phyloP scores from a whole-genome alignment of 2,888 invertebrate species.

The Thecophora atra region DNA sequence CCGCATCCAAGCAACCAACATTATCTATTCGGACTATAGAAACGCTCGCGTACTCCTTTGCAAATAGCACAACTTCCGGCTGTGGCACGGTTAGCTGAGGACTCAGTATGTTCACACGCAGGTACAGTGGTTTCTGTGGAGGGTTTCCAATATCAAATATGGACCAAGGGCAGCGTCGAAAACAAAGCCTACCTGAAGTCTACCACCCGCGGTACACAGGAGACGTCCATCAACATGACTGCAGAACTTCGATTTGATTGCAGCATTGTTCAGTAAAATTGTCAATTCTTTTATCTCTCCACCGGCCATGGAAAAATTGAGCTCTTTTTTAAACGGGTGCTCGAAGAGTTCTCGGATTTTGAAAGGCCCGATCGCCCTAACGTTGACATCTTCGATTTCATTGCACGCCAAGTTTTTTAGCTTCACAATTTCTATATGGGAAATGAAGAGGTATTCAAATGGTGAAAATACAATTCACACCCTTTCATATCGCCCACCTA shows the following conservation, averaged over 20 bases:
- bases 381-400: conserved; percentile 33
- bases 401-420: conserved; percentile 44
- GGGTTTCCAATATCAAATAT: neutral
- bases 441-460: neutral
- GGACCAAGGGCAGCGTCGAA: neutral
- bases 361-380: conserved; percentile 54
- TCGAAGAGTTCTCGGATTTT: conserved; percentile 51
- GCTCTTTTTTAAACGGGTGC: conserved; percentile 44
- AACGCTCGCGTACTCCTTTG: conserved; percentile 47
- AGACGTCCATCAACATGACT: conserved; percentile 52
- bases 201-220: conserved; percentile 46
- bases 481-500: conserved; percentile 28
- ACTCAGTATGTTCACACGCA: conserved; percentile 47
- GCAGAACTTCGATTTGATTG: conserved; percentile 46
- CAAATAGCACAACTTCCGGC: conserved; percentile 53
- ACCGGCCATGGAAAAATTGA: conserved; percentile 43
- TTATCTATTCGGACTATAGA: conserved; percentile 50
- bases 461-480: neutral
- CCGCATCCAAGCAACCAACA: conserved; percentile 49
- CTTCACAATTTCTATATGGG: conserved; percentile 43
- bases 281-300: conserved; percentile 51
- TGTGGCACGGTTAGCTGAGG: conserved; percentile 51
- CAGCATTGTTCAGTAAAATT: conserved; percentile 48
- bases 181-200: conserved; percentile 45
- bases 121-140: conserved; percentile 45